Base-by-base conservation (phyloP, 2,797 vertebrate species). In the Rhabdomys pumilio region DNA sequence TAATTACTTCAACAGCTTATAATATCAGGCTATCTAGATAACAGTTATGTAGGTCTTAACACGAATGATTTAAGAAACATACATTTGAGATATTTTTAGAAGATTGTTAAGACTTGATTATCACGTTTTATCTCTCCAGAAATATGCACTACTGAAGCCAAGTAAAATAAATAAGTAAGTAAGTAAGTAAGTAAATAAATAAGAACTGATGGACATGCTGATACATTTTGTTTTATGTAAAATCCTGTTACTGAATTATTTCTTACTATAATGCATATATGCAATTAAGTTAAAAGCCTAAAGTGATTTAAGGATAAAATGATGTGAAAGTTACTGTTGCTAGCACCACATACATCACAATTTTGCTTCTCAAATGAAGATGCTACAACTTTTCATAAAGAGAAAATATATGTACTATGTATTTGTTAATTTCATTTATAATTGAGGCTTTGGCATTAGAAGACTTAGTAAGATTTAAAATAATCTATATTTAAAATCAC, bases 401-500 rank as follows among this genome's bases (percentile, higher is more conserved):
- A 53, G 6, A 63, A 59, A 82, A 20, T 89, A 65, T 81, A 69
- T 93, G 22, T 38, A 50, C 91, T 81, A 44, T 91, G 6, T 17
- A 47, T 69, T 89, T 72, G 12, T 90, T 77, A 55, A 44, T 76
- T 34, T 91, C 88, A 81, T 82, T 88, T 93, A 61, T 90, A 95
- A 90, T 76, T 73, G 5, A 88, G 89, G 44, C 55, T 38, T 94
- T 91, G 59, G 80, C 75, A 90, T 79, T 29, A 55, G 29, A n/a
- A 80, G 13, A 41, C 26, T 80, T 81, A 81, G 44, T 50, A 38
- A 65, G n/a, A 17, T 57, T 69, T 93, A n/a, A 94, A 53, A 15
- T 85, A 76, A 94, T 65, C 24, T 89, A 22, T 47, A 53, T 57
- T 95, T 90, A 94, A 94, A 91, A 76, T 95, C 22, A 90, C 15